phyloP scores from a whole-genome alignment of 2,888 invertebrate species.

The Limnephilus lunatus region DNA sequence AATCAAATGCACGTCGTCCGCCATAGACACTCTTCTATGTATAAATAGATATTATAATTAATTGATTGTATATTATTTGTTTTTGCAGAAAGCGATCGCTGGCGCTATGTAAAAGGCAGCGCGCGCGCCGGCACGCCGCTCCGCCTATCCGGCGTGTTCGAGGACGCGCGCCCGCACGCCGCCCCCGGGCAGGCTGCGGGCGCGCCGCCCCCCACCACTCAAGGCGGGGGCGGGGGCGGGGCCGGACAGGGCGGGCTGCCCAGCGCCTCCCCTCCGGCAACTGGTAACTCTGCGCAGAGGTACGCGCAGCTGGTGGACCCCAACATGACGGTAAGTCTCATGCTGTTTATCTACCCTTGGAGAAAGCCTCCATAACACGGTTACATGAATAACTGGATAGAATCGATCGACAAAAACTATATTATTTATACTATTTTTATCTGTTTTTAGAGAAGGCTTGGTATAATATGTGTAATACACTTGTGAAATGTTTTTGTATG shows the following conservation, averaged over 20 bases:
- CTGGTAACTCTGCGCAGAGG: slow-evolving; percentile 70
- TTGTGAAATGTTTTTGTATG: no score
- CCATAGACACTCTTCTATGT: no score
- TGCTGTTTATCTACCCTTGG: neutral
- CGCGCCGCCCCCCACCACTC: slow-evolving; percentile 49
- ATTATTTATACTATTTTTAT: no score
- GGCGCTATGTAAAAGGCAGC: slow-evolving; percentile 81
- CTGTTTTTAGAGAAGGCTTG: no score
- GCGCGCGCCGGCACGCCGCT: slow-evolving; percentile 85
- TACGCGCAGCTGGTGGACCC: slow-evolving; percentile 87
- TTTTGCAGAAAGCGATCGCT: slow-evolving; percentile 61
- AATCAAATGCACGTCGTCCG: no score
- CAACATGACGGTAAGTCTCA: slow-evolving; percentile 80
- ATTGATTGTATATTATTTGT: neutral
- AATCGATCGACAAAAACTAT: no score
- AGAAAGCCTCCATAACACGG: no score
- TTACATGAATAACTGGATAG: no score
- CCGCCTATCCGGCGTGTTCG: slow-evolving; percentile 85
- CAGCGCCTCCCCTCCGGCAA: slow-evolving; percentile 7
- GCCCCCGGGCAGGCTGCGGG: slow-evolving; percentile 78
- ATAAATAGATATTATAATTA: neutral
- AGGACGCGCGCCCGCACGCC: slow-evolving; percentile 73
- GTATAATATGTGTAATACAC: no score
- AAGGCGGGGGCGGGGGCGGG: neutral
- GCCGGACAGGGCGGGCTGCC: slow-evolving; percentile 8